Evolutionary conservation across 1,140 invertebrate genomes (phyloP), one percentile per base, ranked within the genome.

Genomic region (Campoletis sonorensis): DNA sequence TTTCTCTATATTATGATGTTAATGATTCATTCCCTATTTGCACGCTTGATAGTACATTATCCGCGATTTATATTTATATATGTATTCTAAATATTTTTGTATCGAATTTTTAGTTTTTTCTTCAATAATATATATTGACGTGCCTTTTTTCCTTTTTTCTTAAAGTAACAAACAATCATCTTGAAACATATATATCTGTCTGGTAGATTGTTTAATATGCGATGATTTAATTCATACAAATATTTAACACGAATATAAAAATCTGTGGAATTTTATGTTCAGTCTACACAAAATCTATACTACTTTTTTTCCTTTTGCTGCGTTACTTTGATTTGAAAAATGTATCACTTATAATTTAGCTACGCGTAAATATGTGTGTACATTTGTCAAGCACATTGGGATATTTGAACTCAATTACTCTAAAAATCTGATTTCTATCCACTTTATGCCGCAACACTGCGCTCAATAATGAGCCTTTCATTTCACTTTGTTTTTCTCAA

Each of bases 171-270:
- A 45, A 13, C 7, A 45, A 45, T 13, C 1, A 45, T 49, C 73
- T 71, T 81, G 21, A 30, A 58, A 45, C 11, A 70, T 45, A 81
- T 45, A 81, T 83, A 83, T 87, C 82, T 89, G 86, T 89, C 86
- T 89, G 84, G 88, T 90, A 91, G 88, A 87, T 90, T 91, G 88
- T 90, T 54, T 89, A 89, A 91, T 33, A 33, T 86, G 88, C 89
- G 90, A 45, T 45, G 40, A 45, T 45, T 90, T 79, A 82, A 88
- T 30, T 27, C 40, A 85, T 88, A 88, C 87, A 85, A 88, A 89
- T n/a, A n/a, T n/a, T n/a, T 90, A 91, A 91, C 88, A 89, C 84
- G 73, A 89, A 85, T 86, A 88, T 82, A 84, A 45, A 45, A 45
- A 45, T 45, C 40, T 87, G 82, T 86, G 83, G 83, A 87, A 85